Evolutionary conservation across 2,113 vertebrate species (phyloP).

Genomic region (Paedocypris sp.): DNA sequence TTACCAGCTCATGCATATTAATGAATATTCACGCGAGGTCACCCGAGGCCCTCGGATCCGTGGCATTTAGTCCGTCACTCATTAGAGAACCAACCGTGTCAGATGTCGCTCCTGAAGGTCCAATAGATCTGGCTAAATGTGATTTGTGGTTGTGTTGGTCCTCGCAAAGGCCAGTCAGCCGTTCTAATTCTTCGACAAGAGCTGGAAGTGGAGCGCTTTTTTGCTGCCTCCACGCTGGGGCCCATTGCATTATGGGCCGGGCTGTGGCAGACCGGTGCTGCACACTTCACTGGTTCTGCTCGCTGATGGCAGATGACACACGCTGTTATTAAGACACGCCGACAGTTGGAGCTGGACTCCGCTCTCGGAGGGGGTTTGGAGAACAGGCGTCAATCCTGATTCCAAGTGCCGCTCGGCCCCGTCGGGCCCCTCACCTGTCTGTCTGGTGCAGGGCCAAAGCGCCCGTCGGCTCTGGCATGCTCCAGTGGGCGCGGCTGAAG

Average conservation of each 20-base stretch:
- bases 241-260: conserved; percentile 34
- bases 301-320: conserved; percentile 63
- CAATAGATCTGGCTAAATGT: too few relatives aligned
- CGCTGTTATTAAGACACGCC: conserved; percentile 55
- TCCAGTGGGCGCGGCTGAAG: conserved; percentile 37
- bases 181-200: conserved; percentile 51
- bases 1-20: neutral
- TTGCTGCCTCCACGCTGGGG: conserved; percentile 24
- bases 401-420: neutral
- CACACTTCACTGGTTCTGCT: conserved; percentile 60
- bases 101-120: neutral
- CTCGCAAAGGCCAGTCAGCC: conserved; percentile 16
- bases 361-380: neutral
- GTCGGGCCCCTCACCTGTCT: neutral
- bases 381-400: conserved; percentile 8
- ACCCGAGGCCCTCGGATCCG: neutral
- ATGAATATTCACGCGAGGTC: neutral
- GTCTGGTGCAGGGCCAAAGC: too few relatives aligned
- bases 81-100: neutral
- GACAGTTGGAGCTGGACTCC: conserved; percentile 47
- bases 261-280: conserved; percentile 61
- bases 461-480: conserved; percentile 20
- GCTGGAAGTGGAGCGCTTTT: conserved; percentile 33
- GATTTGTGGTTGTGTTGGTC: too few relatives aligned
- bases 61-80: neutral